Conservation (phyloP, 2,888 invertebrate genomes). For the Synanthedon tipuliformis region DNA sequence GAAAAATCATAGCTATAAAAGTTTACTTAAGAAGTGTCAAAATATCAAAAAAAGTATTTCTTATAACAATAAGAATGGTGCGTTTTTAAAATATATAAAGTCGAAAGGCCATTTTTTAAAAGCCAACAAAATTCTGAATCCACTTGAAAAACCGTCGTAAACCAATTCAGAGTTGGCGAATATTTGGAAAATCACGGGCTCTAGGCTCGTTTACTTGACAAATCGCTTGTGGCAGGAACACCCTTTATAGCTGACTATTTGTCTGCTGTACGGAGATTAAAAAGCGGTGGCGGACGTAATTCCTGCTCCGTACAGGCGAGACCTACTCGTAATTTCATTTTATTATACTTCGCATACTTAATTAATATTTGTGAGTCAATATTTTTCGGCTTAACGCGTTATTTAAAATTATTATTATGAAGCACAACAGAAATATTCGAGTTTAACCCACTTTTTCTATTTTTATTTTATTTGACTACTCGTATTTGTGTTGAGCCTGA, state of each 20-base stretch:
- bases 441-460: too few species aligned
- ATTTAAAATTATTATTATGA: background rate
- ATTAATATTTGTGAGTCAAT: conserved; percentile 10
- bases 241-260: conserved; percentile 13
- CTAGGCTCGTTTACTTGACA: conserved; percentile 12
- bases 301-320: conserved; percentile 6
- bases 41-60: too few species aligned
- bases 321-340: conserved; percentile 11
- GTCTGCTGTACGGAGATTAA: conserved; percentile 13
- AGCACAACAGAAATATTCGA: too few species aligned
- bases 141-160: background rate
- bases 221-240: conserved; percentile 10
- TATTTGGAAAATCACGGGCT: conserved; percentile 12
- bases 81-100: too few species aligned
- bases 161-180: conserved; percentile 4
- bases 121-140: background rate
- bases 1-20: too few species aligned
- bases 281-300: conserved; percentile 9
- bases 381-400: conserved; percentile 2
- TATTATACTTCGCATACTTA: conserved; percentile 10
- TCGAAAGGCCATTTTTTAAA: too few species aligned
- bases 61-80: too few species aligned
- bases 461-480: too few species aligned
- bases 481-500: too few species aligned
- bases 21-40: too few species aligned